Percentiles rank a stretch among this genome's conserved stretches.
Evolutionary conservation across 1,140 invertebrate species (phyloP).

Genomic region (Aleiodes sp.): DNA sequence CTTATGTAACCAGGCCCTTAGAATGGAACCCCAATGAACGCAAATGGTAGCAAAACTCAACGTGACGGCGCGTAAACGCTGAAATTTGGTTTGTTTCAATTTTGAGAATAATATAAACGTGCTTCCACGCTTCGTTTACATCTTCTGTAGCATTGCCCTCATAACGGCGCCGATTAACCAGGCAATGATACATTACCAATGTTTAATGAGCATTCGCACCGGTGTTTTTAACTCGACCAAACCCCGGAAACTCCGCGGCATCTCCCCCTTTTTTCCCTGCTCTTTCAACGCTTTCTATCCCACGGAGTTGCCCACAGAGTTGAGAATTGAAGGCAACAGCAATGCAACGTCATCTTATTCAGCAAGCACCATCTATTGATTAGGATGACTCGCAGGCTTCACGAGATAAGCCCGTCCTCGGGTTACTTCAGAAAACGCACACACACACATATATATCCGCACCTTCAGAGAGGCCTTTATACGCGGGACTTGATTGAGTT

Average conservation of each 20-base stretch:
- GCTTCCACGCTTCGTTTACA: no score
- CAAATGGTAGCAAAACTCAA: no score
- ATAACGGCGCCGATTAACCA: no score
- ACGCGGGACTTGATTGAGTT: constrained; percentile 41
- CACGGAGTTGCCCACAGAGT: background rate
- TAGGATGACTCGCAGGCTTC: constrained; percentile 40
- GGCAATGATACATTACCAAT: no score
- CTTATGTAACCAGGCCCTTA: no score
- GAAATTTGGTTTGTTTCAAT: no score
- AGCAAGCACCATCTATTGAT: constrained; percentile 39
- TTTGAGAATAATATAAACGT: no score
- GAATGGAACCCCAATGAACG: no score
- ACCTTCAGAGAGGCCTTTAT: constrained; percentile 25
- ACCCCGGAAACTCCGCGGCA: background rate
- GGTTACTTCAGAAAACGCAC: background rate
- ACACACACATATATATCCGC: background rate
- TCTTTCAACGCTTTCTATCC: background rate
- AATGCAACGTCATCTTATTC: constrained; percentile 38
- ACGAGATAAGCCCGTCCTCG: constrained; percentile 37
- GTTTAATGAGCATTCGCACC: no score
- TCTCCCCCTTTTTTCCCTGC: background rate
- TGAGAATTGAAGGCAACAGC: constrained; percentile 18
- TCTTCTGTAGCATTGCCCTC: no score
- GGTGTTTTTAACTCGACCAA: no score
- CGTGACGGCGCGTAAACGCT: no score